Evolutionary conservation across 2,888 invertebrate genomes (phyloP).

Genomic region (Gisinianus flammeolus): DNA sequence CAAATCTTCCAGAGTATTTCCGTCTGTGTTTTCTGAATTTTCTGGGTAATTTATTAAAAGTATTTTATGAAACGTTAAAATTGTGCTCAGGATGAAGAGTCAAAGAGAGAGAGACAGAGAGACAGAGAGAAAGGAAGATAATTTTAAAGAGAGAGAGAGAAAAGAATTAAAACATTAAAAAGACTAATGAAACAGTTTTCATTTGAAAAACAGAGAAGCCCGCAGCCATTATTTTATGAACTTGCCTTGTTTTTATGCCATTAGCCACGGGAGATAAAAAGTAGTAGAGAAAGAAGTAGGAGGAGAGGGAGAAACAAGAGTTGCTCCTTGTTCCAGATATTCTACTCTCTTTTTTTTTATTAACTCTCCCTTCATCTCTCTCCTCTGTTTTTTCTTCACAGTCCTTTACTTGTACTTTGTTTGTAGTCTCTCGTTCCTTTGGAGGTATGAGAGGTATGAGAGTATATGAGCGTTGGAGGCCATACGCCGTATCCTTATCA

Average conservation of each 20-base stretch:
- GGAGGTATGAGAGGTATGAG: too few relatives aligned
- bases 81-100: constrained; percentile 19
- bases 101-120: too few relatives aligned
- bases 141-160: constrained; percentile 19
- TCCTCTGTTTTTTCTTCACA: background rate
- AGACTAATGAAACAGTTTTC: constrained; percentile 33
- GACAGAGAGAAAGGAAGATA: too few relatives aligned
- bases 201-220: constrained; percentile 17
- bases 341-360: constrained; percentile 20
- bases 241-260: constrained; percentile 29
- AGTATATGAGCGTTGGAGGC: too few relatives aligned
- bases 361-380: constrained; percentile 16
- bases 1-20: too few relatives aligned
- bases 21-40: too few relatives aligned
- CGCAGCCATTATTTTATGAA: constrained; percentile 30
- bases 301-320: background rate
- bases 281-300: constrained; percentile 16
- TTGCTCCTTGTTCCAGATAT: constrained; percentile 20
- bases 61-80: too few relatives aligned
- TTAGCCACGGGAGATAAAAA: constrained; percentile 7
- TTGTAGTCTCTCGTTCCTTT: too few relatives aligned
- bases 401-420: background rate
- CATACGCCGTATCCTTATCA: too few relatives aligned
- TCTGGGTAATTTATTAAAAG: too few relatives aligned
- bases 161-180: constrained; percentile 31